Conservation (phyloP, 2,888 invertebrate genomes). For the Brachyptera risi region DNA sequence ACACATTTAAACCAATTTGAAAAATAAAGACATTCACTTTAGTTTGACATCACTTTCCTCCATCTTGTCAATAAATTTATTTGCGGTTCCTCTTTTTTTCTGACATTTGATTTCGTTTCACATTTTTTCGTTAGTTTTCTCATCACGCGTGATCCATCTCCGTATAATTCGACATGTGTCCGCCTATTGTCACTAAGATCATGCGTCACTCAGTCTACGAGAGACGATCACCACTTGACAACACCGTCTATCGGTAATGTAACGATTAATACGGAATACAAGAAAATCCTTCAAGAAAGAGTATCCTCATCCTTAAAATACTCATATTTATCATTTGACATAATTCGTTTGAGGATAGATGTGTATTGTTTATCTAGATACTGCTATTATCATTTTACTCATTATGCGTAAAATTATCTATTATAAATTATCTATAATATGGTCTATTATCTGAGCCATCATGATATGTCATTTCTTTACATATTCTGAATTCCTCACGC, state of each 20-base stretch:
- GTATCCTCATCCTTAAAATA: no score
- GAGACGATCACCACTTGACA: background rate
- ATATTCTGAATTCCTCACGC: no score
- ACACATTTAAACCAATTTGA: background rate
- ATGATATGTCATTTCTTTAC: no score
- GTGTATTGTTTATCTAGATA: no score
- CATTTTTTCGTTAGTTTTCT: background rate
- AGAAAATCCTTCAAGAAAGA: no score
- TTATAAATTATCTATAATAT: no score
- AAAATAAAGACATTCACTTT: background rate
- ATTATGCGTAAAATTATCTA: no score
- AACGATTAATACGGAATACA: background rate
- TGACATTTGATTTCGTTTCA: background rate
- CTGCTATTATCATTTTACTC: no score
- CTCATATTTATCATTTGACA: no score
- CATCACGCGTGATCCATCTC: slow-evolving; percentile 1
- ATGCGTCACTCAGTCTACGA: background rate
- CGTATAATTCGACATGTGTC: background rate
- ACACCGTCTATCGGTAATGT: background rate
- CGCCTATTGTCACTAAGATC: background rate
- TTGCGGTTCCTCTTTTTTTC: background rate
- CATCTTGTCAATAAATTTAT: slow-evolving; percentile 9
- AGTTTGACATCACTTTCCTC: background rate
- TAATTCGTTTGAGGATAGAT: no score
- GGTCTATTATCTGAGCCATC: no score